These are phyloP conservation scores for Scleropages formosus DNA, from an alignment of 2,797 vertebrate genomes.

Conservation along the genomic window DNA sequence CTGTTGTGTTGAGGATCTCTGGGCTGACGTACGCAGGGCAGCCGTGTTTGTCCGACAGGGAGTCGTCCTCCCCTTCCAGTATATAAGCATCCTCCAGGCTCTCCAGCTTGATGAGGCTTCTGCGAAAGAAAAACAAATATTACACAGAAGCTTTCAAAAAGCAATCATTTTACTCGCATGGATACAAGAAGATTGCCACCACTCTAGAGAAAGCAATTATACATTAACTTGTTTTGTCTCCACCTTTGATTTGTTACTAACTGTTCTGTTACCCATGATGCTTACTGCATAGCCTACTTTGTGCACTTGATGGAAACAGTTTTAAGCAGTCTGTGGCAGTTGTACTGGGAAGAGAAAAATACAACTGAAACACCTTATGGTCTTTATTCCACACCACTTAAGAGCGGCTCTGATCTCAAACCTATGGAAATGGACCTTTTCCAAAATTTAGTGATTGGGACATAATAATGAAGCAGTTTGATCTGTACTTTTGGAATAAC, in stretches of 20 bases:
- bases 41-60: slow-evolving; percentile 96
- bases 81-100: slow-evolving; percentile 96
- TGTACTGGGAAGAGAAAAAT: no score
- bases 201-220: no score
- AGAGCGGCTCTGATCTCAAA: no score
- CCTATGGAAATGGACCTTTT: no score
- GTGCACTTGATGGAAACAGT: no score
- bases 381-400: no score
- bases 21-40: slow-evolving; percentile 98
- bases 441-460: neutral
- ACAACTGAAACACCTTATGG: no score
- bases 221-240: no score
- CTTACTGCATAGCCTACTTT: no score
- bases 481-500: neutral
- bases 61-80: slow-evolving; percentile 86
- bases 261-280: no score
- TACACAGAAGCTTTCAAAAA: neutral
- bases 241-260: no score
- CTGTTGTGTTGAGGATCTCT: slow-evolving; percentile 94
- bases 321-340: no score
- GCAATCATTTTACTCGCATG: neutral
- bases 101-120: slow-evolving; percentile 92
- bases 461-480: neutral
- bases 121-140: slow-evolving; percentile 46
- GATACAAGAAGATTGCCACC: neutral